phyloP scores from a whole-genome alignment of 2,113 vertebrate genomes.

The Motacilla tschutschensis region DNA sequence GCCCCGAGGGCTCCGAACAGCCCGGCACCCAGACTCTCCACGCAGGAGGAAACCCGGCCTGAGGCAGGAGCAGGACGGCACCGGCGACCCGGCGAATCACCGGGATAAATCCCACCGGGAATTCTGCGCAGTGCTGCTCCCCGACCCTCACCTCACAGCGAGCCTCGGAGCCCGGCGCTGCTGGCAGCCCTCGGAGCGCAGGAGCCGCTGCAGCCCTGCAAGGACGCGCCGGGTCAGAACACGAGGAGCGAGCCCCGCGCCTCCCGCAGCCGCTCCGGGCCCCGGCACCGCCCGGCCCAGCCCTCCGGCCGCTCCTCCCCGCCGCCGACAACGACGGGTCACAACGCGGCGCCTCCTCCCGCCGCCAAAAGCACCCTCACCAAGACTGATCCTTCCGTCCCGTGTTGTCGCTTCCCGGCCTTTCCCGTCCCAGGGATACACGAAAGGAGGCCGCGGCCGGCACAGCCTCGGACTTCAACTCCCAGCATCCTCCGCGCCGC shows the following conservation, averaged over 20 bases:
- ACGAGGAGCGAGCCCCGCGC: background rate
- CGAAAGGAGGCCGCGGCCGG: background rate
- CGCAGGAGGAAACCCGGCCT: background rate
- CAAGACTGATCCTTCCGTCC: rapidly evolving
- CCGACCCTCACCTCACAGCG: background rate
- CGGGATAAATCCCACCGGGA: background rate
- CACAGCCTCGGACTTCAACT: background rate
- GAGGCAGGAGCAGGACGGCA: background rate
- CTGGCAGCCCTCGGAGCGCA: background rate
- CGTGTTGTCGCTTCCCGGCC: background rate
- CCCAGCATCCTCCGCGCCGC: background rate
- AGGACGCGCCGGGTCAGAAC: background rate
- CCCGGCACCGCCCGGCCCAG: background rate
- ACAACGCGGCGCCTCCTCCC: background rate
- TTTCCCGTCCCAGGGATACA: background rate
- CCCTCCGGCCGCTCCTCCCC: background rate
- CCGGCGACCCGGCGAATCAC: background rate
- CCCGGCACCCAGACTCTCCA: background rate
- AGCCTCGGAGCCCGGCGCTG: background rate
- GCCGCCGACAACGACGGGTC: background rate
- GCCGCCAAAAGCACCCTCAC: background rate
- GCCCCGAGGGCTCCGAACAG: background rate
- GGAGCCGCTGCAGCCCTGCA: background rate
- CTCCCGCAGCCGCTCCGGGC: background rate
- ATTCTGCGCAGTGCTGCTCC: background rate